Conservation (phyloP, 1,140 invertebrate genomes). For the Solen grandis region DNA sequence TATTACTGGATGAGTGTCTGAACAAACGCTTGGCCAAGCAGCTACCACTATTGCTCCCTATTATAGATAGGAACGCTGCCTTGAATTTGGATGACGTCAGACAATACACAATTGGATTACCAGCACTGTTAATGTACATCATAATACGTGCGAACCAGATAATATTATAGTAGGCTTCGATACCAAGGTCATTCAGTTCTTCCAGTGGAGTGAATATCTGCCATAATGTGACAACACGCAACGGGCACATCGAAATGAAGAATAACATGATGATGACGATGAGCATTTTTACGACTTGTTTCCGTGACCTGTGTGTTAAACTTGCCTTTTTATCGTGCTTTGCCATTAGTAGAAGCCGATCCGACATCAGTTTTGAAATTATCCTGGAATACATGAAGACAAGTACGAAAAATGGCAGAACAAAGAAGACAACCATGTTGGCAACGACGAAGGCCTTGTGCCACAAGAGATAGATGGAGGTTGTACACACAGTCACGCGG, state of each 20-base stretch:
- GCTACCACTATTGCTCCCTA: no score
- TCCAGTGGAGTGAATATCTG: slow-evolving; percentile 85
- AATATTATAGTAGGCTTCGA: slow-evolving; percentile 91
- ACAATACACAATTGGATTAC: slow-evolving; percentile 77
- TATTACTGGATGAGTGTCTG: no score
- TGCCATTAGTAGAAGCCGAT: not conserved
- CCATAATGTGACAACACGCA: slow-evolving; percentile 89
- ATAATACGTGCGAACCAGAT: slow-evolving; percentile 87
- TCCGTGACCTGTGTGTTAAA: slow-evolving; percentile 27
- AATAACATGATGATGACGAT: slow-evolving; percentile 93
- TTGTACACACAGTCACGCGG: slow-evolving; percentile 48
- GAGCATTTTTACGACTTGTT: slow-evolving; percentile 91
- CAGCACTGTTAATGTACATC: slow-evolving; percentile 75
- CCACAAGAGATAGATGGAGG: not conserved
- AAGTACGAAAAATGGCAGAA: slow-evolving; percentile 57
- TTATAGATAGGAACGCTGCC: slow-evolving; percentile 68
- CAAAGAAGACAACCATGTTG: slow-evolving; percentile 49
- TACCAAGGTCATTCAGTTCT: slow-evolving; percentile 85
- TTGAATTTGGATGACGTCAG: slow-evolving; percentile 75
- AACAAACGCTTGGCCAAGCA: no score
- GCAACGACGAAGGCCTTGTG: slow-evolving; percentile 50
- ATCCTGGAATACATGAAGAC: slow-evolving; percentile 60
- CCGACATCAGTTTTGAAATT: slow-evolving; percentile 41
- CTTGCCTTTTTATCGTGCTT: not conserved
- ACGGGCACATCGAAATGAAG: slow-evolving; percentile 93